phyloP scores from a whole-genome alignment of 2,113 vertebrate genomes.

The Nothobranchius kuhntae region DNA sequence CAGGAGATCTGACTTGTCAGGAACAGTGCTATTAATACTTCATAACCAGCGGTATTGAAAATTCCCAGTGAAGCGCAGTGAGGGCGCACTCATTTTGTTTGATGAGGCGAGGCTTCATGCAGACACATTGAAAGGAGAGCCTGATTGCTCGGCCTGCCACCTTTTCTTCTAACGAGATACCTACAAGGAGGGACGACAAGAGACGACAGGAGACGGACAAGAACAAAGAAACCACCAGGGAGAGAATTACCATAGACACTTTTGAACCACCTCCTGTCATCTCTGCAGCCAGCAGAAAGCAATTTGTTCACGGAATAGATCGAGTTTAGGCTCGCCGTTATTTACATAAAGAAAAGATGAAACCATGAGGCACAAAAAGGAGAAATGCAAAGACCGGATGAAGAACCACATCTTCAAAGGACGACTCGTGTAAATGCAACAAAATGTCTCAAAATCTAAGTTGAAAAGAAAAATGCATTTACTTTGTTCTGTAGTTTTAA shows the following conservation, averaged over 20 bases:
- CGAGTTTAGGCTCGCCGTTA: conserved; percentile 6
- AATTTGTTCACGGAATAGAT: conserved; percentile 44
- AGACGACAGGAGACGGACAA: conserved; percentile 36
- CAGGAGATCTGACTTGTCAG: conserved; percentile 51
- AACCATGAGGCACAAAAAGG: neutral
- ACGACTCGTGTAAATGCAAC: neutral
- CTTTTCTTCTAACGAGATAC: conserved; percentile 62
- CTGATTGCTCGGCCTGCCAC: conserved; percentile 52
- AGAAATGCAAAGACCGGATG: neutral
- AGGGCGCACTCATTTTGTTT: conserved; percentile 55
- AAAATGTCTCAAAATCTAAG: neutral
- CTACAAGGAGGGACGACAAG: conserved; percentile 48
- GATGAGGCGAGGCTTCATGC: conserved; percentile 59
- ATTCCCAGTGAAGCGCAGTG: conserved; percentile 62
- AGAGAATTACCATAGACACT: conserved; percentile 39
- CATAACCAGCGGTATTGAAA: conserved; percentile 68
- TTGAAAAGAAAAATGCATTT: neutral
- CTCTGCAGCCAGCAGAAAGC: conserved; percentile 14
- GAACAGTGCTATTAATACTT: conserved; percentile 74
- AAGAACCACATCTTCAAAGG: conserved; percentile 4
- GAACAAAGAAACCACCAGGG: conserved; percentile 46
- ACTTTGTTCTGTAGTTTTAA: too few species aligned
- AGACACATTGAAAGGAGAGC: conserved; percentile 50
- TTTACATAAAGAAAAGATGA: conserved; percentile 37
- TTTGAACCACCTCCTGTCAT: conserved; percentile 15